A percentile compares a stretch with the other conserved stretches of the same genome.
These are phyloP conservation scores for Peromyscus melanophrys DNA, from an alignment of 2,797 vertebrate genomes.

Conservation along the genomic window DNA sequence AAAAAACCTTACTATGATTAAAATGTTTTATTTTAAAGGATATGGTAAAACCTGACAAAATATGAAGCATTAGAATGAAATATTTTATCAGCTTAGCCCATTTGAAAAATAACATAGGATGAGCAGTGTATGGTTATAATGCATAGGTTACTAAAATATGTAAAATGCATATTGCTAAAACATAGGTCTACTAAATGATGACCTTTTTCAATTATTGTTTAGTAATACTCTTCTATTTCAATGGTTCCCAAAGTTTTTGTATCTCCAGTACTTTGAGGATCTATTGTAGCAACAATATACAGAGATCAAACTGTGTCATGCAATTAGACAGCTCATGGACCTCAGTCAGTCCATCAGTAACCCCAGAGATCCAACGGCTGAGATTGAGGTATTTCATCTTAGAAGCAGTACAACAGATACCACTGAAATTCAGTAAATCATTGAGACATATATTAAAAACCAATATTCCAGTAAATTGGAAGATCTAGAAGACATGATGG, in stretches of 20 bases:
- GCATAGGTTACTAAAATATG: not conserved
- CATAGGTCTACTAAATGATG: not conserved
- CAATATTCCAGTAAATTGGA: too few species aligned
- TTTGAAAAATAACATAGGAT: slow-evolving; percentile 20
- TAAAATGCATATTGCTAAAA: not conserved
- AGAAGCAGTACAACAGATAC: not conserved
- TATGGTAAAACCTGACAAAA: not conserved
- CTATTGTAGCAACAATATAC: not conserved
- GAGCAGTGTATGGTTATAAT: not conserved
- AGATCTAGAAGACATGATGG: too few species aligned
- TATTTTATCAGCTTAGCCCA: slow-evolving; percentile 20
- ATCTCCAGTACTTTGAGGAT: not conserved
- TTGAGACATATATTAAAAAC: too few species aligned
- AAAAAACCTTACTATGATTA: not conserved
- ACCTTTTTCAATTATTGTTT: not conserved
- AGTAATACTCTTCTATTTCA: not conserved
- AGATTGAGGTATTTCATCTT: not conserved
- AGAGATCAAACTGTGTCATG: not conserved
- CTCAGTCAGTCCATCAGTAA: not conserved
- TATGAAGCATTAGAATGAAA: not conserved
- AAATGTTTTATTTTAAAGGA: slow-evolving; percentile 9
- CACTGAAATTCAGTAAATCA: too few species aligned
- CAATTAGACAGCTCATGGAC: not conserved
- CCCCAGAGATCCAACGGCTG: too few species aligned
- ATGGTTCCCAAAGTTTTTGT: not conserved